These are phyloP conservation scores for Riptortus pedestris DNA, from an alignment of 1,140 invertebrate genomes.

Conservation along the genomic window DNA sequence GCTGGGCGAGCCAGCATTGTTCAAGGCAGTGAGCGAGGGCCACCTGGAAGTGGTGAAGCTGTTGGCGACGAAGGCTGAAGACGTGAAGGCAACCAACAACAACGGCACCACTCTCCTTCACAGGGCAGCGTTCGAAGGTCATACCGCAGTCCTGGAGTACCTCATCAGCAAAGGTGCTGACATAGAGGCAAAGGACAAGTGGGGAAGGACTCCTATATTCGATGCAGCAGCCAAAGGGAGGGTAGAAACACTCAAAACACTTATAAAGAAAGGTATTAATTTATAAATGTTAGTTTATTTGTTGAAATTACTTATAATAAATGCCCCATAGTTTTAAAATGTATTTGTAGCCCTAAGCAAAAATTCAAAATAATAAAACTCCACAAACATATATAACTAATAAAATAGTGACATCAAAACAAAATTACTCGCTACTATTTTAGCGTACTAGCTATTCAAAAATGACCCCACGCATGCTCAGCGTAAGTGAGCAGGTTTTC, in stretches of 20 bases:
- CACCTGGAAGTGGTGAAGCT: not conserved
- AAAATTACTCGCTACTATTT: too few relatives aligned
- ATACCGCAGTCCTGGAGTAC: not conserved
- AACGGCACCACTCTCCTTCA: not conserved
- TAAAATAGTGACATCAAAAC: too few relatives aligned
- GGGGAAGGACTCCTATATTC: conserved; percentile 2
- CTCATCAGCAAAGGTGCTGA: not conserved
- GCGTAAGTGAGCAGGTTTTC: too few relatives aligned
- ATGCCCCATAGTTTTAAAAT: too few relatives aligned
- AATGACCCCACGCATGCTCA: too few relatives aligned
- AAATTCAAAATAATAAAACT: too few relatives aligned
- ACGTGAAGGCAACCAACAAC: not conserved
- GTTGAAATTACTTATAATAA: too few relatives aligned
- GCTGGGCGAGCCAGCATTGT: not conserved
- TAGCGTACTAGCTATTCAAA: too few relatives aligned
- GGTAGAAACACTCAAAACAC: not conserved
- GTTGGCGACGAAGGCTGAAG: not conserved
- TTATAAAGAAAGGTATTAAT: not conserved
- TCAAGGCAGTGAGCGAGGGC: conserved; percentile 2
- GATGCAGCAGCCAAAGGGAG: not conserved
- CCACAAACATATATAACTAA: too few relatives aligned
- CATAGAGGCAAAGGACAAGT: not conserved
- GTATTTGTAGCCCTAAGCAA: too few relatives aligned
- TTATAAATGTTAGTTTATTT: too few relatives aligned
- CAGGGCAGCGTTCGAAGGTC: not conserved